phyloP scores from a whole-genome alignment of 2,113 vertebrate genomes.

The Otolemur garnettii region DNA sequence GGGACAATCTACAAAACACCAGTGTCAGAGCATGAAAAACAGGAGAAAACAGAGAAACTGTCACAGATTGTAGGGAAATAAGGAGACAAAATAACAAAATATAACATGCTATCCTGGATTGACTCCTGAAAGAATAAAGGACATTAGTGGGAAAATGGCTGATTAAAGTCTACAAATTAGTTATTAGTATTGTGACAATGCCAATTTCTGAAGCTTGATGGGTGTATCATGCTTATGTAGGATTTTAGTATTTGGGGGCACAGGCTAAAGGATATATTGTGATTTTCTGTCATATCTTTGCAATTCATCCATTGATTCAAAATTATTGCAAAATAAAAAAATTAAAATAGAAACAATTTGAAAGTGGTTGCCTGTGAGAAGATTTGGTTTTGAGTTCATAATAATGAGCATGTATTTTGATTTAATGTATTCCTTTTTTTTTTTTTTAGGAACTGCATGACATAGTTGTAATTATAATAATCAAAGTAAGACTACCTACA shows the following conservation, averaged over 20 bases:
- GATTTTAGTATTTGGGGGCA: background rate
- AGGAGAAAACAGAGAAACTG: background rate
- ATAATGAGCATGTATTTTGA: conserved; percentile 9
- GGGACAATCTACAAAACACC: background rate
- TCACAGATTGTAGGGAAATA: background rate
- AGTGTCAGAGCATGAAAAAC: background rate
- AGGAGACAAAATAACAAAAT: background rate
- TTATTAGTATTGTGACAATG: background rate
- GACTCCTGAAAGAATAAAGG: background rate
- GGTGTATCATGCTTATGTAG: background rate
- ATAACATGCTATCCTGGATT: background rate
- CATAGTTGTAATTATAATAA: background rate
- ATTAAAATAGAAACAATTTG: background rate
- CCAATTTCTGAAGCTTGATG: background rate
- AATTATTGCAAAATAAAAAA: background rate
- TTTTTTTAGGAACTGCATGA: background rate
- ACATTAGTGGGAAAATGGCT: background rate
- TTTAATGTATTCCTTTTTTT: background rate
- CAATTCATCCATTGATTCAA: background rate
- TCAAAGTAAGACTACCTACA: background rate
- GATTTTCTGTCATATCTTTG: background rate
- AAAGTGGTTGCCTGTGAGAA: background rate
- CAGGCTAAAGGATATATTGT: background rate
- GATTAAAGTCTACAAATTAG: background rate
- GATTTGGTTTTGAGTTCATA: background rate